Percentiles rank a stretch among this genome's conserved stretches.
These are phyloP conservation scores for Eubasilissa splendida DNA, from an alignment of 2,888 invertebrate genomes.

Conservation along the genomic window DNA sequence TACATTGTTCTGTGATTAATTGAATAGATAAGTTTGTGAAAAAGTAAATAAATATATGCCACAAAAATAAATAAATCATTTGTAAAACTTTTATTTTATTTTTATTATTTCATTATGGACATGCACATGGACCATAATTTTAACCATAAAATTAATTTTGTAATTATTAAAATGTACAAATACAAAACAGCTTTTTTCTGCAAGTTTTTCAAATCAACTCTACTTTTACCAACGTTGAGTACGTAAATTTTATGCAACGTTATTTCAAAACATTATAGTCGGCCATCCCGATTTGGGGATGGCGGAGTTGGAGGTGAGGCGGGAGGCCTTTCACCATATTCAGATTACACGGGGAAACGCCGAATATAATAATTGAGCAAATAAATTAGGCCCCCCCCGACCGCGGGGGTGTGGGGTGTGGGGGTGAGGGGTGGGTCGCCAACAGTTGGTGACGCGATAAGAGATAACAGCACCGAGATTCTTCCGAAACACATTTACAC, in stretches of 20 bases:
- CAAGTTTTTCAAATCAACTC: too few relatives aligned
- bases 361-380: slow-evolving; percentile 46
- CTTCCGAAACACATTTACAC: slow-evolving; percentile 51
- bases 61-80: too few relatives aligned
- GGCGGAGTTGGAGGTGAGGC: not conserved
- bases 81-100: too few relatives aligned
- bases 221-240: too few relatives aligned
- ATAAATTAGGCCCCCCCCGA: slow-evolving; percentile 35
- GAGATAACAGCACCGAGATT: slow-evolving; percentile 50
- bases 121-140: too few relatives aligned
- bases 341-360: slow-evolving; percentile 34
- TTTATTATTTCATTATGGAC: too few relatives aligned
- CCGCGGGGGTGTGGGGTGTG: not conserved
- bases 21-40: too few relatives aligned
- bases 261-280: not conserved
- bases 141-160: too few relatives aligned
- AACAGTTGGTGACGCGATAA: slow-evolving; percentile 47
- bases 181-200: too few relatives aligned
- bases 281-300: not conserved
- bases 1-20: too few relatives aligned
- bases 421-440: slow-evolving; percentile 31
- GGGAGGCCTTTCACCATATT: slow-evolving; percentile 4
- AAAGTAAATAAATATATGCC: too few relatives aligned
- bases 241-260: not conserved
- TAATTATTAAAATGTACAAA: too few relatives aligned